A percentile compares a stretch with the other conserved stretches of the same genome.
phyloP scores from a whole-genome alignment of 2,797 vertebrate genomes.

The Eidolon dupreanum region DNA sequence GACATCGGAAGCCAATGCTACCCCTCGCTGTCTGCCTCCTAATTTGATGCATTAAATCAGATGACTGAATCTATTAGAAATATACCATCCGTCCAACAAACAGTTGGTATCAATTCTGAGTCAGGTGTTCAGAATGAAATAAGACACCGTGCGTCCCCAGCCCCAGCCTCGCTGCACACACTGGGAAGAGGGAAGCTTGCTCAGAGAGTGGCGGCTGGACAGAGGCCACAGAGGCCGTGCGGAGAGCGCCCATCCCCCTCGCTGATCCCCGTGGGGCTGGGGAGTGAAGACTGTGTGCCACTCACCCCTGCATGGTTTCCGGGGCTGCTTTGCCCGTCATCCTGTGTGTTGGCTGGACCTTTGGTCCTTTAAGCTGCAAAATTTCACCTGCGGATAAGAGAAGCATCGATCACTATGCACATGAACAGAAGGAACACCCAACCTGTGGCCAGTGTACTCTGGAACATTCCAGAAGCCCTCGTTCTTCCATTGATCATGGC shows the following conservation, averaged over 20 bases:
- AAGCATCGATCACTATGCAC: neutral
- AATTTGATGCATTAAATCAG: neutral
- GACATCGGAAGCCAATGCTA: neutral
- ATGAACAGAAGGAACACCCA: neutral
- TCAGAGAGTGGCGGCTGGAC: neutral
- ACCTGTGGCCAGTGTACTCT: neutral
- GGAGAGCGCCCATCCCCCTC: neutral
- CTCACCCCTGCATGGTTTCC: neutral
- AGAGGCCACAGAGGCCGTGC: neutral
- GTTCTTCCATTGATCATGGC: neutral
- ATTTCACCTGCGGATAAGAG: neutral
- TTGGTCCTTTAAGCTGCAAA: neutral
- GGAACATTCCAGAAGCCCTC: neutral
- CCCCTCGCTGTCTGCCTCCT: neutral
- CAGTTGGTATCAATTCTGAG: neutral
- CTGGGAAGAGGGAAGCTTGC: neutral
- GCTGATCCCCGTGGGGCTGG: neutral
- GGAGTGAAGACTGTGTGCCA: neutral
- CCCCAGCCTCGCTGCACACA: neutral
- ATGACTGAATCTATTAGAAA: neutral
- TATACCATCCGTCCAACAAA: neutral
- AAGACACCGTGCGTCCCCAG: neutral
- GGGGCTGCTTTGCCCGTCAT: neutral
- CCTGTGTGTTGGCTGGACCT: neutral
- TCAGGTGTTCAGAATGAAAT: neutral